phyloP scores from a whole-genome alignment of 2,888 invertebrate genomes.

The Aspidapion aeneum region DNA sequence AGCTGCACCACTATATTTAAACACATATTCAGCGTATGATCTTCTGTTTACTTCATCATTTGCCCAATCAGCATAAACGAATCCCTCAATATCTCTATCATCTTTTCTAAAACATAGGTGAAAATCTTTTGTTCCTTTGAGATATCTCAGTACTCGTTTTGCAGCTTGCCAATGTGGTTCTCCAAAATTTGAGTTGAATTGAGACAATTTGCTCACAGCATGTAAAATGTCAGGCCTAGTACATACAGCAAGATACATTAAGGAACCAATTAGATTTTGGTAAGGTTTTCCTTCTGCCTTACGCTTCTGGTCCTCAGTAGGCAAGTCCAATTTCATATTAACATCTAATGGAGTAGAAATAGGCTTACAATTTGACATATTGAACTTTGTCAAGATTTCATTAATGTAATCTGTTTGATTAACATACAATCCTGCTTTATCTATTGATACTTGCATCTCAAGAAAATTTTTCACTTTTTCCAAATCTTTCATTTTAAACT shows the following conservation, averaged over 20 bases:
- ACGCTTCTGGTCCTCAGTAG: background rate
- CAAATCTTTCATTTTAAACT: too few relatives aligned
- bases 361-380: background rate
- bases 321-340: background rate
- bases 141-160: slow-evolving; percentile 14
- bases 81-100: slow-evolving; percentile 1
- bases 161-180: slow-evolving; percentile 12
- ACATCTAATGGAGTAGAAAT: background rate
- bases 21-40: background rate
- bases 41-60: slow-evolving; percentile 16
- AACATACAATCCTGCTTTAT: too few relatives aligned
- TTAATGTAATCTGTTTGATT: too few relatives aligned
- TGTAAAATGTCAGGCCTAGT: background rate
- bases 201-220: background rate
- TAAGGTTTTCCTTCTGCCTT: background rate
- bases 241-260: background rate
- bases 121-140: slow-evolving; percentile 12
- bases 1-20: background rate
- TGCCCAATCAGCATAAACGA: slow-evolving; percentile 18
- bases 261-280: background rate
- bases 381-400: background rate
- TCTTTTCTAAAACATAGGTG: slow-evolving; percentile 3
- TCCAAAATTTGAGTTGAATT: slow-evolving; percentile 8
- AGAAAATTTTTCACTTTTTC: too few relatives aligned
- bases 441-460: too few relatives aligned